phyloP scores from a whole-genome alignment of 2,113 vertebrate genomes.

The Diglossa brunneiventris region DNA sequence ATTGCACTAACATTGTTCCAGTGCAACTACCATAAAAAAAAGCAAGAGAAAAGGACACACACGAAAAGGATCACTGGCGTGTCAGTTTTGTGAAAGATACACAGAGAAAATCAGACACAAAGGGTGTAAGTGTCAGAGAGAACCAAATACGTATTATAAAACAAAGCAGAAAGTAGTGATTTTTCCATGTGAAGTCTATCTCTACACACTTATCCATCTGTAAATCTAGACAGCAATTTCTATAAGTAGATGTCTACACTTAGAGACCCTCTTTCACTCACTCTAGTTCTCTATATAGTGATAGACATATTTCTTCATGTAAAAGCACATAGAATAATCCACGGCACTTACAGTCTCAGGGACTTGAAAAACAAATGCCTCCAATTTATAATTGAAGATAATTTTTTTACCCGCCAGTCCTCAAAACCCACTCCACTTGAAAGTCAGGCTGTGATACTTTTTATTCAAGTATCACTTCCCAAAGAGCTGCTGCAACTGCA shows the following conservation, averaged over 20 bases:
- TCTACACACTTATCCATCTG: neutral
- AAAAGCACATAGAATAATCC: neutral
- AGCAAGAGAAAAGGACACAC: neutral
- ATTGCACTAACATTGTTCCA: neutral
- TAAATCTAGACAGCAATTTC: neutral
- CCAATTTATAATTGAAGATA: neutral
- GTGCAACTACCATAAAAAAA: neutral
- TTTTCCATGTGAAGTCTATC: neutral
- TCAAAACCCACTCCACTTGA: constrained; percentile 9
- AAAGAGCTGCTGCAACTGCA: neutral
- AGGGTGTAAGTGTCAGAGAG: neutral
- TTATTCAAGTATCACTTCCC: neutral
- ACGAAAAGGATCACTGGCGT: neutral
- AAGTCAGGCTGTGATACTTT: neutral
- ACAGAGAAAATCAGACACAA: neutral
- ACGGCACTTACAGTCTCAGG: neutral
- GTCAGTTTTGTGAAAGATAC: neutral
- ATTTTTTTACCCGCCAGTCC: neutral
- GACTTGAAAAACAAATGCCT: neutral
- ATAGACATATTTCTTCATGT: neutral
- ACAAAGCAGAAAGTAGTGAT: neutral
- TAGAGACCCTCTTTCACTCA: neutral
- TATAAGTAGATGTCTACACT: neutral
- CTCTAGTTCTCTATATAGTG: neutral
- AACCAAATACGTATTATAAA: neutral